Percentiles rank a stretch among this genome's conserved stretches.
Conservation (phyloP, 2,888 invertebrate genomes). For the Hirudinaria manillensis region DNA sequence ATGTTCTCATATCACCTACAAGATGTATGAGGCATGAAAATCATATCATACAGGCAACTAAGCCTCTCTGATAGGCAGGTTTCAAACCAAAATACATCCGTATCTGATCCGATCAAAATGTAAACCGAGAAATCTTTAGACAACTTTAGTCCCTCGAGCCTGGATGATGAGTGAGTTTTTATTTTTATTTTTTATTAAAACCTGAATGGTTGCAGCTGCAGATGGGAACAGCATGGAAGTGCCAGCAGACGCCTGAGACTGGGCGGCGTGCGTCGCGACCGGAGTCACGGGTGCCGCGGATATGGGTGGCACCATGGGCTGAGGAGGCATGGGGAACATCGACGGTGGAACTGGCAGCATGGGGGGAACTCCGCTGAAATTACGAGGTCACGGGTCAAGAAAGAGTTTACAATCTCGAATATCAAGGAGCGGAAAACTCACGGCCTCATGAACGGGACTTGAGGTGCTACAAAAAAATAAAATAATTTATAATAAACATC, state of each 20-base stretch:
- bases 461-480: constrained; percentile 34
- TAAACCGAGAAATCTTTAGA: no score
- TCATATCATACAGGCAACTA: no score
- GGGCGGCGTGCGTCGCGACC: not conserved
- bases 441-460: constrained; percentile 39
- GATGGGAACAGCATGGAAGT: constrained; percentile 23
- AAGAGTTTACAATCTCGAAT: not conserved
- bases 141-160: no score
- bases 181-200: no score
- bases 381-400: not conserved
- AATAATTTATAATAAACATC: not conserved
- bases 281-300: not conserved
- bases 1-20: no score
- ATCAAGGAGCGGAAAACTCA: constrained; percentile 24
- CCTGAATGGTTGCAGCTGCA: constrained; percentile 10
- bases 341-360: not conserved
- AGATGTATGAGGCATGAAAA: no score
- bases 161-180: no score
- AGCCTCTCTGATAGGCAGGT: no score
- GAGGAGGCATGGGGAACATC: constrained; percentile 3
- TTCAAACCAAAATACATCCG: no score
- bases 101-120: no score
- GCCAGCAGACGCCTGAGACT: not conserved
- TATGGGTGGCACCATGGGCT: not conserved
- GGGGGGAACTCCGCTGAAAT: not conserved